phyloP scores from a whole-genome alignment of 2,797 vertebrate genomes.

The Macropodus opercularis region DNA sequence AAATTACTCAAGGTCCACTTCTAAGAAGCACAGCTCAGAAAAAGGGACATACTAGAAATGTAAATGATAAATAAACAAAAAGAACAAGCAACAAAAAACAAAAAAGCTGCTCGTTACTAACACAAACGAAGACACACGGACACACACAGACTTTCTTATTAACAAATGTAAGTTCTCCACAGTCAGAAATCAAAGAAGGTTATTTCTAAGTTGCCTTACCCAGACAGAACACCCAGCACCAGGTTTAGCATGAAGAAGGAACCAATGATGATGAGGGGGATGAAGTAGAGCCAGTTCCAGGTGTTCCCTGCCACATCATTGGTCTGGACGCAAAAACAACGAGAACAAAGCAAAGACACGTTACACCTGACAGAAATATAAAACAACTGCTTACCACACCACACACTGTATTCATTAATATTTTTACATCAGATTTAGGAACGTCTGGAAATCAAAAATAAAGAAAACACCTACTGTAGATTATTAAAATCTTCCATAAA shows the following conservation, averaged over 20 bases:
- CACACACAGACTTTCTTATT: neutral
- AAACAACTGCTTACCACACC: neutral
- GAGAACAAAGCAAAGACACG: neutral
- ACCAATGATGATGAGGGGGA: slow-evolving; percentile 98
- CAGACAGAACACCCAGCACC: slow-evolving; percentile 92
- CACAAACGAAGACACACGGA: neutral
- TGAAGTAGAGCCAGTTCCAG: slow-evolving; percentile 99
- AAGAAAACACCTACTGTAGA: no score
- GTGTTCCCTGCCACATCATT: slow-evolving; percentile 92
- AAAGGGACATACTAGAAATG: no score
- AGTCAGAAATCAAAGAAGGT: neutral
- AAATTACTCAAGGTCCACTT: no score
- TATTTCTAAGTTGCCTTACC: slow-evolving; percentile 66
- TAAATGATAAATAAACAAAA: neutral
- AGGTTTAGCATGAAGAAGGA: slow-evolving; percentile 99
- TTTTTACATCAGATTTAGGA: no score
- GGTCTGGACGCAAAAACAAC: slow-evolving; percentile 73
- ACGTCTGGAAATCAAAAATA: no score
- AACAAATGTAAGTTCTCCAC: neutral
- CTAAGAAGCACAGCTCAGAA: no score
- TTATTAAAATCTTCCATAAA: no score
- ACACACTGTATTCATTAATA: no score
- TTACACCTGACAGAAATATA: neutral
- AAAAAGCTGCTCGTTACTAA: neutral
- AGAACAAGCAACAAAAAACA: neutral